These are phyloP conservation scores for Epirrhoe alternata DNA, from an alignment of 2,888 invertebrate species.

Conservation along the genomic window DNA sequence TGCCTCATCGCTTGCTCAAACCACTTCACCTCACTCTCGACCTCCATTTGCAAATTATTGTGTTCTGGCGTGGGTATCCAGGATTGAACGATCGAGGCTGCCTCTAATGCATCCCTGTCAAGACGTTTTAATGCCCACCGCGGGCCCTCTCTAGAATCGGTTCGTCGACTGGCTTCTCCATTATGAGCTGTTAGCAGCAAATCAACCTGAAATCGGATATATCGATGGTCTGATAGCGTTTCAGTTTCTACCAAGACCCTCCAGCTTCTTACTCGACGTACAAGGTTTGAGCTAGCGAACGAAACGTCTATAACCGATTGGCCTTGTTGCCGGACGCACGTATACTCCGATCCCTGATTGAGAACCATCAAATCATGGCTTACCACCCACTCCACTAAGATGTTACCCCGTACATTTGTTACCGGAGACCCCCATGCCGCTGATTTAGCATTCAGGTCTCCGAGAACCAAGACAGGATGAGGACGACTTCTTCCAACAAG, in stretches of 20 bases:
- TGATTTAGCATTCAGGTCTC: too few species aligned
- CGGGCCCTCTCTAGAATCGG: background rate
- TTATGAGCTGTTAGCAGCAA: background rate
- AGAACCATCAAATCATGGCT: background rate
- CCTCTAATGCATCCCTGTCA: background rate
- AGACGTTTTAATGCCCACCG: background rate
- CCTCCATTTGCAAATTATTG: background rate
- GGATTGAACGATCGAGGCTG: background rate
- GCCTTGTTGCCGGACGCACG: constrained; percentile 4
- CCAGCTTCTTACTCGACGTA: background rate
- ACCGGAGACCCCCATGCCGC: background rate
- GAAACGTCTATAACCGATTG: background rate
- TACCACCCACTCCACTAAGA: background rate
- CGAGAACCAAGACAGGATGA: background rate
- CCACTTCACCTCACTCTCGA: background rate
- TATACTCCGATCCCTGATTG: background rate
- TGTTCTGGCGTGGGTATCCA: background rate
- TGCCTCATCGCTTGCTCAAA: background rate
- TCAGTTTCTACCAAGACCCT: background rate
- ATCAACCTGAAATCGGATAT: background rate
- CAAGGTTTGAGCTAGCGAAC: background rate
- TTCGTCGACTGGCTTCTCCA: background rate
- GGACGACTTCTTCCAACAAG: background rate
- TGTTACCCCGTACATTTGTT: background rate
- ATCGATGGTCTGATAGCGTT: constrained; percentile 3